Conservation (phyloP, 1,140 invertebrate genomes). For the Cardiocondyla obscurior region DNA sequence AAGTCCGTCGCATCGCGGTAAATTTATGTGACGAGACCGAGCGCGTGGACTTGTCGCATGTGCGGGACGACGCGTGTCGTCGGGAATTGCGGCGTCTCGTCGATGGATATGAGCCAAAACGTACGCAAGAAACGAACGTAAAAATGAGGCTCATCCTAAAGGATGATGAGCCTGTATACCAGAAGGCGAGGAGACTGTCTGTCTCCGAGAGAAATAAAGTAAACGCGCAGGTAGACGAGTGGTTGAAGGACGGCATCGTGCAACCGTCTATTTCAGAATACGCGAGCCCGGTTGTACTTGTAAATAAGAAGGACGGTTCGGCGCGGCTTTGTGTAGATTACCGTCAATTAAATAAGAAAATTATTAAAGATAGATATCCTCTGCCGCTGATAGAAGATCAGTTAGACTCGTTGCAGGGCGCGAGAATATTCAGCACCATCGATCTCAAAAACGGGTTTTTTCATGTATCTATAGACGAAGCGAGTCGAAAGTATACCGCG, state of each 20-base stretch:
- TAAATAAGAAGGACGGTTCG: neutral
- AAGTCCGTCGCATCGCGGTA: no score
- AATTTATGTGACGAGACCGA: no score
- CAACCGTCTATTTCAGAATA: neutral
- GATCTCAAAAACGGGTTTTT: slow-evolving; percentile 22
- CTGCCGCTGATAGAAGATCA: slow-evolving; percentile 8
- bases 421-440: neutral
- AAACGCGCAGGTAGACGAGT: neutral
- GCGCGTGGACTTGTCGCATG: no score
- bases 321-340: neutral
- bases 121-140: no score
- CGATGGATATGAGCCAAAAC: no score
- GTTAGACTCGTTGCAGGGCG: neutral
- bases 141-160: no score
- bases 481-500: slow-evolving; percentile 2
- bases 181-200: neutral
- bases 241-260: neutral
- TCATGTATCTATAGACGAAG: neutral
- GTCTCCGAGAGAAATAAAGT: neutral
- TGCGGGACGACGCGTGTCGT: no score
- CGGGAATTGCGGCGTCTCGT: no score
- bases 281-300: neutral
- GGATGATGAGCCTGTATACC: neutral
- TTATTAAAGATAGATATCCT: neutral
- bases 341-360: slow-evolving; percentile 4